Conservation (phyloP, 2,888 invertebrate genomes). For the Sinhomidia bicolor region DNA sequence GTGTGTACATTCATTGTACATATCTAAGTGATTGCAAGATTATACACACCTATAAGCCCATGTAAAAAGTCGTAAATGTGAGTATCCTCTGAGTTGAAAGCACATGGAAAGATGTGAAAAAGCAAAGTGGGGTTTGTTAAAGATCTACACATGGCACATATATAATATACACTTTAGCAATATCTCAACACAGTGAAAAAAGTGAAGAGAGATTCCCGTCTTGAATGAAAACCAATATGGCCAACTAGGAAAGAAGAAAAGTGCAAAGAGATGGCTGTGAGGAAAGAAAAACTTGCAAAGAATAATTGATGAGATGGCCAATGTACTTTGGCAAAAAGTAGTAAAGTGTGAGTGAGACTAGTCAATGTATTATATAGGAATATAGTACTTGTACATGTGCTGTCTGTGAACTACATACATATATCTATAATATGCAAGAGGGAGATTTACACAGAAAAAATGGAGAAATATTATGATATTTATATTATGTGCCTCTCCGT, state of each 20-base stretch:
- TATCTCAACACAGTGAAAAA: background rate
- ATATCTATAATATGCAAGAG: background rate
- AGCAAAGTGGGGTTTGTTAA: background rate
- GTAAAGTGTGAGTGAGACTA: conserved; percentile 18
- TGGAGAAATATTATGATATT: background rate
- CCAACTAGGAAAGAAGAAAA: conserved; percentile 13
- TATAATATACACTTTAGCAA: background rate
- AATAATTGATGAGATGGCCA: conserved; percentile 68
- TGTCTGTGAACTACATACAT: no score
- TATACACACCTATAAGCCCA: background rate
- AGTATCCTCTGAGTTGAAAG: background rate
- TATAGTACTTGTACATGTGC: background rate
- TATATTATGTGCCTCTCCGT: background rate
- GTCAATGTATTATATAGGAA: background rate
- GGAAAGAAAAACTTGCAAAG: conserved; percentile 46
- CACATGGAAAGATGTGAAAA: background rate
- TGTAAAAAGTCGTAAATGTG: background rate
- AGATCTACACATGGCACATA: background rate
- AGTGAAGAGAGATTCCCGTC: background rate
- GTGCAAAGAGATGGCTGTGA: conserved; percentile 23
- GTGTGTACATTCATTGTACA: no score
- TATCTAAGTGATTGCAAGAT: no score
- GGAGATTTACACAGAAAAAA: background rate
- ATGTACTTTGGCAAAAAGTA: conserved; percentile 16
- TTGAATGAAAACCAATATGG: conserved; percentile 45